Base-by-base conservation (phyloP, 2,888 invertebrate genomes). In the Quadroppia sp. region DNA sequence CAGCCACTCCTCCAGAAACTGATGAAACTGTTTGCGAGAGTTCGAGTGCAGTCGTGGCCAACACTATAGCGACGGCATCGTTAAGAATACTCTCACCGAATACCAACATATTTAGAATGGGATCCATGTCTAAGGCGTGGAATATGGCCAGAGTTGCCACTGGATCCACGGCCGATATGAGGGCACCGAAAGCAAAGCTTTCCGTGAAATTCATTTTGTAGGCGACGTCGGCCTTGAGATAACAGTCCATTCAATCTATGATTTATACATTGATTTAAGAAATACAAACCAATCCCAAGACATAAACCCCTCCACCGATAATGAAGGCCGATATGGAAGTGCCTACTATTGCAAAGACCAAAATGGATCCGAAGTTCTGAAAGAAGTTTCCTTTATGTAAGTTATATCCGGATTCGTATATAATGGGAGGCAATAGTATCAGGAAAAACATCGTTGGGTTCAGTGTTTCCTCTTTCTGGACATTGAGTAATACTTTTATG, bases 101-200 rank as follows among this genome's bases (percentile, higher is more conserved):
- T 1, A 99, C 98, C 84, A 99, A 89, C 98, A 99, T 99, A 85
- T 99, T 98, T 0, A 99, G 86, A 6, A 99, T 90, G 0, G 96
- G 96, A 82, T 99, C 98, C 0, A 97, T 93, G 83, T 99, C 92
- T 32, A 98, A 84, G 1, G 97, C 97, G 84, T 98, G 95, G 81
- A 99, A 99, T 78, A 99, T 99, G 13, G 99, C 98, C 36, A 99
- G 90, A 0, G 99, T 99, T 4, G 98, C 98, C 0, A 99, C 98
- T 0, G 99, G 99, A 85, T 99, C 99, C 4, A 99, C 72, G 32
- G 99, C 99, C 1, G 97, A 98, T 82, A 99, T 97, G 76, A 96
- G 84, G 0, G 97, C 95, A 9, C 98, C 98, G 85, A 99, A 99
- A 0, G 98, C 98, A 86, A 98, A 98, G 74, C 97, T 96, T 83